Evolutionary conservation across 1,140 invertebrate genomes (phyloP).

Genomic region (Drosophila arawakana): DNA sequence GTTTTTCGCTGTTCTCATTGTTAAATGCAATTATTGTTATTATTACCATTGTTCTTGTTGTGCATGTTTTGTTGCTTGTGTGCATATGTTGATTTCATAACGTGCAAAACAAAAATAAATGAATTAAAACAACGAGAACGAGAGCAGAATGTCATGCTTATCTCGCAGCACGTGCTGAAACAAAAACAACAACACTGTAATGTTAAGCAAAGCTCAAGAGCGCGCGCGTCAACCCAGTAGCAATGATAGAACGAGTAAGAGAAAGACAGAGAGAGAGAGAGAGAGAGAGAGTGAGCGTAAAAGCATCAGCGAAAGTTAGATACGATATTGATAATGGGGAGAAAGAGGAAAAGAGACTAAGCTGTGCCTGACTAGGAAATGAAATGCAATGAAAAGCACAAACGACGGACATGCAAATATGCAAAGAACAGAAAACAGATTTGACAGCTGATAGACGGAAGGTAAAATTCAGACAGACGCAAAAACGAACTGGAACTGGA

Average conservation of each 20-base stretch:
- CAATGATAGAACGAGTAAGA: conserved; percentile 22
- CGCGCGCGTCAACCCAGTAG: conserved; percentile 6
- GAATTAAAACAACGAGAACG: conserved; percentile 40
- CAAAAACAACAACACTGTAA: conserved; percentile 70
- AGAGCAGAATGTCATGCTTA: conserved; percentile 56
- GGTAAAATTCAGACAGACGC: conserved; percentile 4
- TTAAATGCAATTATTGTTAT: conserved; percentile 41
- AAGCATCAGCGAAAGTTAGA: conserved; percentile 21
- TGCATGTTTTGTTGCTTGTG: conserved; percentile 62
- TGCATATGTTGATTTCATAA: conserved; percentile 67
- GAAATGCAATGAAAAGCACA: conserved; percentile 76
- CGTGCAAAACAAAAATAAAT: conserved; percentile 52
- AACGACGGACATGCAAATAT: conserved; percentile 69
- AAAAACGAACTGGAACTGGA: conserved; percentile 2
- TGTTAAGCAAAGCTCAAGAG: conserved; percentile 65
- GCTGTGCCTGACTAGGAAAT: conserved; percentile 63
- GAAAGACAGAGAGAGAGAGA: conserved; percentile 7
- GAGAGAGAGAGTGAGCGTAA: too few relatives aligned
- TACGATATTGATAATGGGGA: conserved; percentile 5
- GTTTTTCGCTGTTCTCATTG: conserved; percentile 33
- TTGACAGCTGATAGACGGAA: conserved; percentile 44
- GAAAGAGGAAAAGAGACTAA: conserved; percentile 2
- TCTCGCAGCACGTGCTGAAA: conserved; percentile 69
- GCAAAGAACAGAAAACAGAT: conserved; percentile 45
- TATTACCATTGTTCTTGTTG: conserved; percentile 51